Conservation (phyloP, 2,113 vertebrate genomes). For the Miniopterus natalensis region DNA sequence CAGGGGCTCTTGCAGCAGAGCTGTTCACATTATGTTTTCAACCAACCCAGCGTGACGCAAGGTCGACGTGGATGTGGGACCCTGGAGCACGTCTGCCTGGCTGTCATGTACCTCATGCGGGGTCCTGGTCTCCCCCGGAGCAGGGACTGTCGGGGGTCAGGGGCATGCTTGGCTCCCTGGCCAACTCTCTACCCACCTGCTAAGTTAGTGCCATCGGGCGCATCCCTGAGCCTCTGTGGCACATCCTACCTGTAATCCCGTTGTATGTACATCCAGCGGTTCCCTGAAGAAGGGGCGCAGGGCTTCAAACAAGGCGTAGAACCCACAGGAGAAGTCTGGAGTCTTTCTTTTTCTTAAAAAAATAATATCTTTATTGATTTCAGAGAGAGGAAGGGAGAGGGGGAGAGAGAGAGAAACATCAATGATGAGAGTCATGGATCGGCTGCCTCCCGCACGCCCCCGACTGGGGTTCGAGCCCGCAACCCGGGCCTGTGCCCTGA, state of each 20-base stretch:
- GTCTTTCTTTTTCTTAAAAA: too few relatives aligned
- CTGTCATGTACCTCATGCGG: fast-evolving
- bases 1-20: not conserved
- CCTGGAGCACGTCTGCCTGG: fast-evolving
- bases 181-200: not conserved
- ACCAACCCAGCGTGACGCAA: not conserved
- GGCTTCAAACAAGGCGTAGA: not conserved
- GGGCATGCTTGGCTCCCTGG: fast-evolving
- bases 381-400: too few relatives aligned
- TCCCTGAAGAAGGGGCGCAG: not conserved
- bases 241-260: not conserved
- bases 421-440: too few relatives aligned
- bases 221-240: not conserved
- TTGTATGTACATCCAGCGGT: not conserved
- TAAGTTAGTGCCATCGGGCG: not conserved
- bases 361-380: too few relatives aligned
- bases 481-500: too few relatives aligned
- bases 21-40: not conserved
- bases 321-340: not conserved
- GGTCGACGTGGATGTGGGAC: not conserved
- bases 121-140: not conserved
- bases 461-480: too few relatives aligned
- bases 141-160: not conserved
- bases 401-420: too few relatives aligned
- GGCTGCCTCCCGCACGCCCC: too few relatives aligned